Base-by-base conservation (phyloP, 2,113 vertebrate species). In the Actenoides lindsayi region DNA sequence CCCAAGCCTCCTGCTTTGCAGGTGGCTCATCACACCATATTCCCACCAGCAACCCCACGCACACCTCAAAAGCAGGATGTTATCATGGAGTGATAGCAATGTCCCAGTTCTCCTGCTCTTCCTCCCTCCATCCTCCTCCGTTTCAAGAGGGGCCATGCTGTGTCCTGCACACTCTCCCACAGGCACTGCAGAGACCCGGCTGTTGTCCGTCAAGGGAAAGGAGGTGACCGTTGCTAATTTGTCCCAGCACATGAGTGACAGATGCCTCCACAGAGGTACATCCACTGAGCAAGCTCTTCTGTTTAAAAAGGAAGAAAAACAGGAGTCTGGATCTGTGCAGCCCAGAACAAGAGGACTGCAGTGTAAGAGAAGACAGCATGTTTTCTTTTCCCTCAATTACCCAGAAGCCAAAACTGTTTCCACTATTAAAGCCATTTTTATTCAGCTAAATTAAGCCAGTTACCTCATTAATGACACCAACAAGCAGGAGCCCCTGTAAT, bases 401-500 rank as follows among this genome's bases (percentile, higher is more conserved):
- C 89, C 90, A 89, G 91, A 94, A 95, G 83, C 95, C 94, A 94
- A 94, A 96, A 86, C 92, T 67, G 63, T 83, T 96, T 92, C 93
- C 93, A 93, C 90, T 97, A 97, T 97, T 94, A 93, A 94, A 97
- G 94, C 83, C 97, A 96, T 98, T 98, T 98, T 97, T 97, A 98
- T 96, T 97, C 94, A 91, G 97, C 97, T 98, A 98, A 98, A 98
- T 98, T 98, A 97, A 97, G 95, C 96, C 93, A 33, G 96, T 97
- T 98, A 97, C 97, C 94, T 98, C 97, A 96, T 97, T 98, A 98
- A 97, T 97, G 98, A 98, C 98, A 97, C 93, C 97, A 97, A 97
- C 95, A 96, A 98, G 97, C 96, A 97, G 97, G 79, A 98, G 95
- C 95, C 97, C 96, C 97, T 98, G 96, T 98, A 98, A 98, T 98